Base-by-base conservation (phyloP, 2,797 vertebrate species). In the Peromyscus aztecus region DNA sequence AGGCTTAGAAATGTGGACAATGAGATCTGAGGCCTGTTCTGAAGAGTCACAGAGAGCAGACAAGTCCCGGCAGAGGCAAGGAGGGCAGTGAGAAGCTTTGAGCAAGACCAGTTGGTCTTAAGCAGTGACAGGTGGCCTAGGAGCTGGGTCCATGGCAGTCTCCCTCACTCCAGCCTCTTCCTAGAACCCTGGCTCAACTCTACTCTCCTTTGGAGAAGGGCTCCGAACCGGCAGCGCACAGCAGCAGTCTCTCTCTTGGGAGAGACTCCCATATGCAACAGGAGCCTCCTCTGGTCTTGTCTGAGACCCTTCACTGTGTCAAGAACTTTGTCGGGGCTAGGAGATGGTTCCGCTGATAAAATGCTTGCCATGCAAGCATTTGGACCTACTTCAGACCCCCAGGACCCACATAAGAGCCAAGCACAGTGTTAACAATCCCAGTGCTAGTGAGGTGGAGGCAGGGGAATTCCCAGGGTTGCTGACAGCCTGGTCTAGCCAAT, bases 291-390 rank as follows among this genome's bases (percentile, higher is more conserved):
- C 77, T 29, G 24, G 2, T 65, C 75, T 75, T 73, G 76, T 34
- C 43, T 4, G 24, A 17, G 85, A 55, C 40, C 11, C 55, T 55
- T n/a, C 4, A 40, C 21, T 17, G 31, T 37, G 65, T 43, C 67
- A 75, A 82, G 43, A 91, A 89, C 23, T n/a, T 40, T 34, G 14
- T n/a, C 14, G 8, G 52, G 19, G 4, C 16, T 1, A 7, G 52
- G 49, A 75, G n/a, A 59, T 43, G n/a, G 86, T 31, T 59, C 52
- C 31, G 69, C 27, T 52, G 21, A 5, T 37, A 27, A 55, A 71
- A 21, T 55, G 23, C 46, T 6, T 40, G 13, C 11, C 11, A n/a
- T 0, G 9, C 1, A 31, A 31, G 16, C 27, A 17, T 17, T 5
- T 40, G 24, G 24, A 27, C 34, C 34, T 37, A 31, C 34, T 29